Percentiles rank a stretch among this genome's conserved stretches.
These are phyloP conservation scores for Microplitis manilae DNA, from an alignment of 2,888 invertebrate species.

Conservation along the genomic window DNA sequence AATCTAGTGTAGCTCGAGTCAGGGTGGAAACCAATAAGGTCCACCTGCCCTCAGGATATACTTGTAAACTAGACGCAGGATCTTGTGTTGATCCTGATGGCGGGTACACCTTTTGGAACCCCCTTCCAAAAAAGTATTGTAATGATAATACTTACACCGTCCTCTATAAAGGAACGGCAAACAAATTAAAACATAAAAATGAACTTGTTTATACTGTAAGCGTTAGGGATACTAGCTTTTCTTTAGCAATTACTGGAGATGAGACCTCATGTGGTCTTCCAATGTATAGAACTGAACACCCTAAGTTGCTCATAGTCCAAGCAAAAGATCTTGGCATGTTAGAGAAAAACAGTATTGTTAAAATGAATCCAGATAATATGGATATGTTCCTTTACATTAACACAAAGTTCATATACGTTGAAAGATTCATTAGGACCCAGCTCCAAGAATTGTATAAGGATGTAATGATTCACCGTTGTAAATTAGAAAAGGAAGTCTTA, in stretches of 20 bases:
- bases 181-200: background rate
- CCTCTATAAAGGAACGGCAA: conserved; percentile 38
- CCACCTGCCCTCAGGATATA: conserved; percentile 23
- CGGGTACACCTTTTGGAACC: conserved; percentile 43
- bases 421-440: too few relatives aligned
- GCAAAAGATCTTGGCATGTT: conserved; percentile 6
- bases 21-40: conserved; percentile 31
- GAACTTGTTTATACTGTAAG: conserved; percentile 39
- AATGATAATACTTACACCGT: conserved; percentile 35
- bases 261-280: conserved; percentile 37
- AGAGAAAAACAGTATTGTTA: too few relatives aligned
- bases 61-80: conserved; percentile 6
- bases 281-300: conserved; percentile 46
- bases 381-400: too few relatives aligned
- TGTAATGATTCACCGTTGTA: too few relatives aligned
- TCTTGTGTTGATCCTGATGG: conserved; percentile 34
- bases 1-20: conserved; percentile 27
- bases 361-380: too few relatives aligned
- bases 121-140: conserved; percentile 33
- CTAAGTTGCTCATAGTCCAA: conserved; percentile 42
- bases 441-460: too few relatives aligned
- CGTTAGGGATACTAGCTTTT: conserved; percentile 41
- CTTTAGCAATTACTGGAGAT: conserved; percentile 32
- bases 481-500: too few relatives aligned
- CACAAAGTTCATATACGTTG: too few relatives aligned